These are phyloP conservation scores for Propithecus coquereli DNA, from an alignment of 2,113 vertebrate genomes.

Conservation along the genomic window DNA sequence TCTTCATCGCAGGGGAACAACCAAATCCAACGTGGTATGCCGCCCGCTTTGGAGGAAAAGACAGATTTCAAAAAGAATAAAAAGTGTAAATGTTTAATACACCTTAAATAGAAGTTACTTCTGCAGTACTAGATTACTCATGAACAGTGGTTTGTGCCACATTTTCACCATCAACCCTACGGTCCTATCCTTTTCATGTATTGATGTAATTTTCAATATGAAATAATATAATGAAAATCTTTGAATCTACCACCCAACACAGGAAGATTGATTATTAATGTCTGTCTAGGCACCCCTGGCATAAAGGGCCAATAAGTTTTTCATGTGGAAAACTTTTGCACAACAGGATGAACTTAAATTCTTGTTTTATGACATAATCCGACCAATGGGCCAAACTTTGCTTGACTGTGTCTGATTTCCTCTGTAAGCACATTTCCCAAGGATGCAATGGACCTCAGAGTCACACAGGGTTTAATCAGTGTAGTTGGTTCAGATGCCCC, in stretches of 20 bases:
- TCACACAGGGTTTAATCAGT: not conserved
- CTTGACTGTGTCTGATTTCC: not conserved
- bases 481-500: slow-evolving; percentile 7
- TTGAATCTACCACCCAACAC: not conserved
- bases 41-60: not conserved
- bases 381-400: not conserved
- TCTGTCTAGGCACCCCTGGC: rapidly evolving
- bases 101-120: not conserved
- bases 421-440: not conserved
- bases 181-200: not conserved
- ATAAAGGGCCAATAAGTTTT: not conserved
- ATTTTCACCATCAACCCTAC: not conserved
- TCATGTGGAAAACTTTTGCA: not conserved
- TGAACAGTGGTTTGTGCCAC: not conserved
- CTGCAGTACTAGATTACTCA: not conserved
- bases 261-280: not conserved
- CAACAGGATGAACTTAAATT: not conserved
- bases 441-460: not conserved
- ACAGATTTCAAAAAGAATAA: not conserved
- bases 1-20: not conserved
- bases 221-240: not conserved
- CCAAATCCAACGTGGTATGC: not conserved
- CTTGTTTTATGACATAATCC: not conserved
- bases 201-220: not conserved
- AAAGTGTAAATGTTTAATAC: not conserved